phyloP scores from a whole-genome alignment of 2,797 vertebrate species.

The Liasis olivaceus region DNA sequence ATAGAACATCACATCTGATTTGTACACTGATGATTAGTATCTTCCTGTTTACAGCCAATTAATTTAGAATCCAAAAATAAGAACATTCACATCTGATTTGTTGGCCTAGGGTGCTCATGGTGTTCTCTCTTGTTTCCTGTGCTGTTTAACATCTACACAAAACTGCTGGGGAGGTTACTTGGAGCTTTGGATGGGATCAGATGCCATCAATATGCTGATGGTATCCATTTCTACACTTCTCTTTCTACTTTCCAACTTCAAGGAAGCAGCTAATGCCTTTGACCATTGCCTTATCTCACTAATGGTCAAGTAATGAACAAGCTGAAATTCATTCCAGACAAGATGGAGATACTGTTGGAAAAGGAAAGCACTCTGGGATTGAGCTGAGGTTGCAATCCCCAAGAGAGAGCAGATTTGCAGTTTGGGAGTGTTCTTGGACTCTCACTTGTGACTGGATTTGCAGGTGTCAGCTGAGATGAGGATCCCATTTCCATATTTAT shows the following conservation, averaged over 20 bases:
- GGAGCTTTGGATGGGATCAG: background rate
- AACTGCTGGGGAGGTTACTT: background rate
- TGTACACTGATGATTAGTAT: background rate
- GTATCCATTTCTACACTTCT: background rate
- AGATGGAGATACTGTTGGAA: background rate
- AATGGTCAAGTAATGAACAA: background rate
- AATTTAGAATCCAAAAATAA: background rate
- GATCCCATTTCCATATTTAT: background rate
- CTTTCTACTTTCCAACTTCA: background rate
- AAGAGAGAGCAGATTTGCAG: background rate
- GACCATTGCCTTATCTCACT: background rate
- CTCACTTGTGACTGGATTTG: background rate
- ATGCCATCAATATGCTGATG: background rate
- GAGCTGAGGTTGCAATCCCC: background rate
- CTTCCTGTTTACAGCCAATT: background rate
- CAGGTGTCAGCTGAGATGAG: background rate
- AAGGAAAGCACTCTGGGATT: background rate
- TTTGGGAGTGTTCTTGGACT: background rate
- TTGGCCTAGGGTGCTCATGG: background rate
- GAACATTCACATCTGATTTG: background rate
- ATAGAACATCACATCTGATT: background rate
- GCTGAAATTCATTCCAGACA: background rate
- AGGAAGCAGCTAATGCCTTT: background rate
- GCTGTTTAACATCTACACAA: background rate
- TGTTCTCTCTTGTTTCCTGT: background rate